Evolutionary conservation across 2,797 vertebrate genomes (phyloP).

Genomic region (Alfaro cultratus): DNA sequence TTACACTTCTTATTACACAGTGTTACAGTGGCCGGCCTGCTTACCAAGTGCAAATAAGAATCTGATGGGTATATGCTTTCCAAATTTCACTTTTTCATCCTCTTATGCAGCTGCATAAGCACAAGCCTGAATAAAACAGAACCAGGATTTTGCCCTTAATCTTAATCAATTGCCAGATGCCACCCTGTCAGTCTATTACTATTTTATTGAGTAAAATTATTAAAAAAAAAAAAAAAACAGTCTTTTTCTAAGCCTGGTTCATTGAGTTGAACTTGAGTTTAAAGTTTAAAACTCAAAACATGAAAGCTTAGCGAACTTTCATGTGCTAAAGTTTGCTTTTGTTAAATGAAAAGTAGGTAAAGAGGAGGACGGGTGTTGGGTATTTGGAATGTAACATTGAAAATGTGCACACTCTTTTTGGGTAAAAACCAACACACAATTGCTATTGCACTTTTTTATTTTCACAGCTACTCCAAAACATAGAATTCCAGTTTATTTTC

Average conservation of each 20-base stretch:
- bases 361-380: background rate
- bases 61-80: background rate
- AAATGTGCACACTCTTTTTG: background rate
- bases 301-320: background rate
- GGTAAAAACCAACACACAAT: background rate
- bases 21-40: background rate
- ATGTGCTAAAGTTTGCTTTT: background rate
- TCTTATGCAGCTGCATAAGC: background rate
- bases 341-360: background rate
- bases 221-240: background rate
- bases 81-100: background rate
- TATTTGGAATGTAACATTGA: background rate
- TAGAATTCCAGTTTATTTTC: background rate
- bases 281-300: too few relatives aligned
- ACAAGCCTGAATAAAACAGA: background rate
- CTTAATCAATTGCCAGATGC: background rate
- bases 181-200: background rate
- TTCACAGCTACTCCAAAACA: background rate
- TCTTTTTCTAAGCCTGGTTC: too few relatives aligned
- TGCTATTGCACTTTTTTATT: background rate
- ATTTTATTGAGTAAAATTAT: background rate
- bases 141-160: background rate
- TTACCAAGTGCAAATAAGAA: slow-evolving; percentile 1
- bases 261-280: background rate
- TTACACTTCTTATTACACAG: slow-evolving; percentile 2